phyloP scores from a whole-genome alignment of 2,797 vertebrate species.

The Tarsius wallacei region DNA sequence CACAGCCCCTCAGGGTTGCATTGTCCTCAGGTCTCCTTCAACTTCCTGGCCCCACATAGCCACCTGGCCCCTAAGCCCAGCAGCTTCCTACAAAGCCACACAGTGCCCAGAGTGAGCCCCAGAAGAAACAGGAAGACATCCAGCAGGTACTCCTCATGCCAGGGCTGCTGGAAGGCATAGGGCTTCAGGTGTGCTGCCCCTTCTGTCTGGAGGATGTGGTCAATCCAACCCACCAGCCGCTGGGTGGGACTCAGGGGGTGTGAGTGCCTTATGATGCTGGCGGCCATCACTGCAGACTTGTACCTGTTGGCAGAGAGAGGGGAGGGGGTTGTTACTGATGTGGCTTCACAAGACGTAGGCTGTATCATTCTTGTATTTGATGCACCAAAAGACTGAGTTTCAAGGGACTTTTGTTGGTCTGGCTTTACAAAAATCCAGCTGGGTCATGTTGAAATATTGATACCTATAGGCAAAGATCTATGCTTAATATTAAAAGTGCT shows the following conservation, averaged over 20 bases:
- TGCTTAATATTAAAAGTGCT: background rate
- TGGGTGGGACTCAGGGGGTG: constrained; percentile 89
- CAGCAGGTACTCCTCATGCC: constrained; percentile 90
- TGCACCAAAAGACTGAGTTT: background rate
- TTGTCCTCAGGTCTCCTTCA: background rate
- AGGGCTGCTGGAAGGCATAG: constrained; percentile 85
- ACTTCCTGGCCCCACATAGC: background rate
- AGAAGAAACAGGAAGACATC: constrained; percentile 88
- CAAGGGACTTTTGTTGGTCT: background rate
- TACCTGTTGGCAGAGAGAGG: constrained; percentile 86
- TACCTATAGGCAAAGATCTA: background rate
- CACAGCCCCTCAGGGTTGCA: background rate
- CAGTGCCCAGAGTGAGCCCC: constrained; percentile 62
- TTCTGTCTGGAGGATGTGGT: constrained; percentile 89
- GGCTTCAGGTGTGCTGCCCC: constrained; percentile 89
- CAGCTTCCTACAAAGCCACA: constrained; percentile 33
- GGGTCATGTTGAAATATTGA: background rate
- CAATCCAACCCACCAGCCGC: constrained; percentile 89
- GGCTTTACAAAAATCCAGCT: background rate
- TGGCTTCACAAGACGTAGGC: background rate
- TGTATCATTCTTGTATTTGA: background rate
- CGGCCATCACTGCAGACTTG: constrained; percentile 87
- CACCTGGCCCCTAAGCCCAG: background rate
- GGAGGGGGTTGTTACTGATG: accelerated
- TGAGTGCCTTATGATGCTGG: constrained; percentile 89